Base-by-base conservation (phyloP, 2,113 vertebrate species). In the Prionailurus bengalensis region DNA sequence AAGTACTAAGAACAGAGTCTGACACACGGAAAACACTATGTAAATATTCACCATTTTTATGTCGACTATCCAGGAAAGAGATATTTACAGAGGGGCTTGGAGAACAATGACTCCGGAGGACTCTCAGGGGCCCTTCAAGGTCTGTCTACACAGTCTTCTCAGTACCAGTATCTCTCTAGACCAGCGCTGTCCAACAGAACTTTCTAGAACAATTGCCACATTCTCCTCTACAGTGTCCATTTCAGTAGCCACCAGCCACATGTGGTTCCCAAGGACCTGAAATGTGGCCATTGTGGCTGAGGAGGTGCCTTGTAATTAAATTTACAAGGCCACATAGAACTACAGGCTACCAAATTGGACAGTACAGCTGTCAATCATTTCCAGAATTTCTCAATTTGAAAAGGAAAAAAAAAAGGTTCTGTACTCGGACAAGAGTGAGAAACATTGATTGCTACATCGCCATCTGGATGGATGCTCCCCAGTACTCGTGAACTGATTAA, bases 21-120 rank as follows among this genome's bases (percentile, higher is more conserved):
- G 42, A 12, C 11, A 1, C 0, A 0, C 0, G 7, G 61, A 14
- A 1, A 66, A 13, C 11, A 2, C 1, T 6, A 9, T 8, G 33
- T 27, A 53, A 23, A 23, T 14, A 25, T 19, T 4, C 4, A 4
- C 15, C 12, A 0, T 31, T 33, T 17, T 42, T 33, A 36, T 4
- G 23, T 48, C 45, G 10, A 11, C 7, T 23, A 0, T 42, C 55
- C 14, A 74, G 7, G 53, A 70, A 27, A 81, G 65, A 19, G 15
- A 17, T 1, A 9, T 1, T 7, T 15, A 21, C 2, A 17, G 76
- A 86, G 33, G 13, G 19, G 10, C 14, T 36, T 4, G 1, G 58
- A n/a, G 1, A 31, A 9, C 25, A 27, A 3, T 7, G 3, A 27
- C 4, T 12, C n/a, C 11, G 23, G 9, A 7, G 33, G 23, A 10